These are phyloP conservation scores for Chamaetylas fuelleborni DNA, from an alignment of 2,113 vertebrate genomes.

Conservation along the genomic window DNA sequence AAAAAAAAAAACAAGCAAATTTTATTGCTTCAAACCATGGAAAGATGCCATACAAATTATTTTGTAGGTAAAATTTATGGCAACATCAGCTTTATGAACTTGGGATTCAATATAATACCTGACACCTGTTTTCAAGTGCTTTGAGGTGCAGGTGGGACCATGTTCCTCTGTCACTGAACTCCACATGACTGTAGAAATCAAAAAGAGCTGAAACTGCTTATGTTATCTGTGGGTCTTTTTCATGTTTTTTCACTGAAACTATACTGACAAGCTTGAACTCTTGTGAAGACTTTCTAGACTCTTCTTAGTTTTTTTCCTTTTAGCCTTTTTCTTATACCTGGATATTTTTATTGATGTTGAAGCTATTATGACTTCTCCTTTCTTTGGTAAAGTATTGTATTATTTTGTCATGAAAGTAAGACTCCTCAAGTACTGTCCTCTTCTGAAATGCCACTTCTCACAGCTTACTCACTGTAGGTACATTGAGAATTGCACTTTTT, in stretches of 20 bases:
- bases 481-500: rapidly evolving
- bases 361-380: neutral
- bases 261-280: neutral
- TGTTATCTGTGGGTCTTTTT: neutral
- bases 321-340: neutral
- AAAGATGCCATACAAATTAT: neutral
- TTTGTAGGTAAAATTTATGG: neutral
- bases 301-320: neutral
- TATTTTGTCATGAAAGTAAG: neutral
- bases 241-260: neutral
- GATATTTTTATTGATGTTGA: neutral
- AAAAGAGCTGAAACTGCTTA: neutral
- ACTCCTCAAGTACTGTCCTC: neutral
- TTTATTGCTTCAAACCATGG: neutral
- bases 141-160: neutral
- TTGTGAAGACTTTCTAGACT: neutral
- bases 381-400: neutral
- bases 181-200: neutral
- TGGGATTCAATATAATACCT: rapidly evolving
- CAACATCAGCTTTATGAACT: rapidly evolving
- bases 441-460: neutral
- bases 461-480: neutral
- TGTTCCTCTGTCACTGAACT: neutral
- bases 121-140: neutral
- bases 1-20: neutral